Percentiles rank a stretch among this genome's conserved stretches.
Conservation (phyloP, 64 coral and sea anemone species). For the Actinia tenebrosa region DNA sequence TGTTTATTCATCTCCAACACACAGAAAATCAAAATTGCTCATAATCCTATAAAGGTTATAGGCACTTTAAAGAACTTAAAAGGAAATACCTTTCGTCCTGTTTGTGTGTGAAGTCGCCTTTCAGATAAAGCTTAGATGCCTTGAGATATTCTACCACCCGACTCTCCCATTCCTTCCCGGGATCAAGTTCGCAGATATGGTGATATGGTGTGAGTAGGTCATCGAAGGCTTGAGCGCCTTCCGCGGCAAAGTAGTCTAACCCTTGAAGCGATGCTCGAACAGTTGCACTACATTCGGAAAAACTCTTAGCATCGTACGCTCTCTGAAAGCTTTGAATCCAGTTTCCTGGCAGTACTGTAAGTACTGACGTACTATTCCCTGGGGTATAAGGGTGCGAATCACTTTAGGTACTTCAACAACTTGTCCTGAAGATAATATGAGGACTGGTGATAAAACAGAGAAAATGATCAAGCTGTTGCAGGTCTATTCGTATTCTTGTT, state of each 20-base stretch:
- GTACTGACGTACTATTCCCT: conserved; percentile 32
- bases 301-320: conserved; percentile 33
- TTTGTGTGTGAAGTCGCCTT: neutral
- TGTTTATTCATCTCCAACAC: too few relatives aligned
- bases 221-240: neutral
- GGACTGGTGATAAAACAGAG: conserved; percentile 36
- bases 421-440: conserved; percentile 22
- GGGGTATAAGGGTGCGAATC: conserved; percentile 29
- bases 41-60: too few relatives aligned
- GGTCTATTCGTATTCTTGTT: neutral
- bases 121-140: neutral
- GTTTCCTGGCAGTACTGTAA: conserved; percentile 32
- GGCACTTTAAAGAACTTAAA: too few relatives aligned
- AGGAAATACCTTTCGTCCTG: neutral
- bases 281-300: conserved; percentile 38
- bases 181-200: neutral
- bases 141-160: neutral
- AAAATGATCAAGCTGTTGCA: conserved; percentile 28
- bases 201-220: neutral
- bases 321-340: conserved; percentile 37
- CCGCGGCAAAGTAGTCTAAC: conserved; percentile 32
- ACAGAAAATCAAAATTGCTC: too few relatives aligned
- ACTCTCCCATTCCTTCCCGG: neutral
- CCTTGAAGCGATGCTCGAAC: conserved; percentile 24
- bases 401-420: conserved; percentile 36